phyloP scores from a whole-genome alignment of 2,113 vertebrate genomes.

The Edolisoma coerulescens region DNA sequence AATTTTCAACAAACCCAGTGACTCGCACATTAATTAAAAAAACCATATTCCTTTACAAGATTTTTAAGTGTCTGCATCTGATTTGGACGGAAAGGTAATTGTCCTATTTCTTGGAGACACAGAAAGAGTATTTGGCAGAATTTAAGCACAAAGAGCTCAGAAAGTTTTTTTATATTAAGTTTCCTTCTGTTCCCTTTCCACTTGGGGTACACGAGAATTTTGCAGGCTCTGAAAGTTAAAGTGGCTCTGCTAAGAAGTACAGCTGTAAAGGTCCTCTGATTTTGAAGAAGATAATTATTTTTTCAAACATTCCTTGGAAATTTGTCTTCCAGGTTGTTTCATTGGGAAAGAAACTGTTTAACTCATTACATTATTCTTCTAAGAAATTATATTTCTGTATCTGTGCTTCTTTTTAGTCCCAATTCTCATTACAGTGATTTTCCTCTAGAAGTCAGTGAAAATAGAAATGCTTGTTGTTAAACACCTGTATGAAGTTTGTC shows the following conservation, averaged over 20 bases:
- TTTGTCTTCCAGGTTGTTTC: not conserved
- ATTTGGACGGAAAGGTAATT: not conserved
- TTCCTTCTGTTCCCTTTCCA: not conserved
- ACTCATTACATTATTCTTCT: not conserved
- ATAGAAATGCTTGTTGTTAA: not conserved
- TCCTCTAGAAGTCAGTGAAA: not conserved
- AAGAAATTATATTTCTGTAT: not conserved
- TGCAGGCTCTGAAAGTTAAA: not conserved
- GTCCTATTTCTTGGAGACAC: not conserved
- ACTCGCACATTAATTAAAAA: conserved; percentile 8
- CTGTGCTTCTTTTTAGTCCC: not conserved
- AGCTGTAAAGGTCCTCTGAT: not conserved
- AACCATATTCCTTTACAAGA: not conserved
- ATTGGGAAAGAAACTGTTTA: not conserved
- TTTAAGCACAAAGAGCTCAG: not conserved
- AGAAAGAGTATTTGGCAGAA: not conserved
- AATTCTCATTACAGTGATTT: not conserved
- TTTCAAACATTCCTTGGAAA: not conserved
- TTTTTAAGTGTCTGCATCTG: not conserved
- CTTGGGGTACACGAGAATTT: not conserved
- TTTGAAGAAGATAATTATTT: not conserved
- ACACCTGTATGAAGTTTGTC: not conserved
- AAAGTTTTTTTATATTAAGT: not conserved
- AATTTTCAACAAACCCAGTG: not conserved
- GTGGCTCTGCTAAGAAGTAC: not conserved